Base-by-base conservation (phyloP, 1,140 invertebrate genomes). In the Drosophila biarmipes region DNA sequence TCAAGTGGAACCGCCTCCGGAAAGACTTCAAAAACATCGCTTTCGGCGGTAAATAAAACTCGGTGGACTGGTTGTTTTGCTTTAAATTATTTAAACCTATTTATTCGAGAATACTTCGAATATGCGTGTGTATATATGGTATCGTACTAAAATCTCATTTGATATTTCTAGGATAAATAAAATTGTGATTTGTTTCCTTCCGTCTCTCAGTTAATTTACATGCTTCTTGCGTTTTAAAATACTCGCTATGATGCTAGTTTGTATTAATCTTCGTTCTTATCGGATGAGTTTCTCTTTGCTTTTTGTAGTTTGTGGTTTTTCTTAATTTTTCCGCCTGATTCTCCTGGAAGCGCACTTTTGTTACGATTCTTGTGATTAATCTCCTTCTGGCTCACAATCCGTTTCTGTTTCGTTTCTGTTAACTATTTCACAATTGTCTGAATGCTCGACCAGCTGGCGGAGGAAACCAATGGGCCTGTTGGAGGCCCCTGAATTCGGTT, bases 301-400 rank as follows among this genome's bases (percentile, higher is more conserved):
- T 61, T 31, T 57, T 63, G 21, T 64, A 42, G 24, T 35, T 45
- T 61, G 34, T 35, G 34, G 34, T 45, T 12, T 48, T n/a, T 27
- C 14, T 57, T 14, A 10, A 10, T 35, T 27, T 59, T 59, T 15
- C 21, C 46, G 24, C 64, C 40, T 62, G 61, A 59, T 59, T 64
- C 49, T 61, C 73, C 54, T 61, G 79, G 79, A 81, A 81, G 79
- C 79, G 79, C 79, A 78, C 79, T 81, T 71, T 81, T 78, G 68
- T 82, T 81, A 73, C 79, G 63, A 61, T 54, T 63, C 62, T 62
- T 45, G 51, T 46, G 42, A 46, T 57, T 67, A 42, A 59, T 58
- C 59, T 62, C 53, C 53, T 17, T 27, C 46, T 48, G 46, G 58
- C 31, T 17, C 21, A 12, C 8, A 21, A 46, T 24, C 11, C 31